These are phyloP conservation scores for Enteromius afrohamiltoni DNA, from an alignment of 2,797 vertebrate species.

Conservation along the genomic window DNA sequence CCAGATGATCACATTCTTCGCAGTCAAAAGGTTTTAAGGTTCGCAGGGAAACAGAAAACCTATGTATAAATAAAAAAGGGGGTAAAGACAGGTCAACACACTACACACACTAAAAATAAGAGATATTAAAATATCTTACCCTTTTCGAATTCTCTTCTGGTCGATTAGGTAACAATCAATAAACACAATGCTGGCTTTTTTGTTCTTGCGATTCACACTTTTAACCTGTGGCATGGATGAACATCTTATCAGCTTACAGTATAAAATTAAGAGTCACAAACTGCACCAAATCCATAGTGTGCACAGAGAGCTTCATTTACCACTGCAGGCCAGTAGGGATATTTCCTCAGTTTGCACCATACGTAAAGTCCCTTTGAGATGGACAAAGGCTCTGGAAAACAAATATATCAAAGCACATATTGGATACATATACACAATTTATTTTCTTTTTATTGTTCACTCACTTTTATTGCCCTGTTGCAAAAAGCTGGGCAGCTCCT, in stretches of 20 bases:
- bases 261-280: neutral
- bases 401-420: neutral
- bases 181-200: conserved; percentile 86
- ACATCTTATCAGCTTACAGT: neutral
- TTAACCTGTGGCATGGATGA: conserved; percentile 78
- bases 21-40: conserved; percentile 90
- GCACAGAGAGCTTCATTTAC: conserved; percentile 72
- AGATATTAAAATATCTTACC: conserved; percentile 65
- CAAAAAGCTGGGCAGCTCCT: conserved; percentile 86
- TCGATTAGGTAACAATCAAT: conserved; percentile 76
- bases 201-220: conserved; percentile 79
- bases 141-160: conserved; percentile 67
- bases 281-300: neutral
- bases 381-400: conserved; percentile 74
- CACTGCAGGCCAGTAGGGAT: conserved; percentile 92
- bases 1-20: conserved; percentile 80
- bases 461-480: conserved; percentile 75
- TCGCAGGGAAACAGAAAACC: conserved; percentile 81
- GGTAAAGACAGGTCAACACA: neutral
- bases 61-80: conserved; percentile 59
- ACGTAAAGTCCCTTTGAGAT: conserved; percentile 86
- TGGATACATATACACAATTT: neutral
- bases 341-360: conserved; percentile 87
- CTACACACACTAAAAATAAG: neutral
- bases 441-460: neutral